Base-by-base conservation (phyloP, 1,140 invertebrate genomes). In the Sinonovacula constricta region DNA sequence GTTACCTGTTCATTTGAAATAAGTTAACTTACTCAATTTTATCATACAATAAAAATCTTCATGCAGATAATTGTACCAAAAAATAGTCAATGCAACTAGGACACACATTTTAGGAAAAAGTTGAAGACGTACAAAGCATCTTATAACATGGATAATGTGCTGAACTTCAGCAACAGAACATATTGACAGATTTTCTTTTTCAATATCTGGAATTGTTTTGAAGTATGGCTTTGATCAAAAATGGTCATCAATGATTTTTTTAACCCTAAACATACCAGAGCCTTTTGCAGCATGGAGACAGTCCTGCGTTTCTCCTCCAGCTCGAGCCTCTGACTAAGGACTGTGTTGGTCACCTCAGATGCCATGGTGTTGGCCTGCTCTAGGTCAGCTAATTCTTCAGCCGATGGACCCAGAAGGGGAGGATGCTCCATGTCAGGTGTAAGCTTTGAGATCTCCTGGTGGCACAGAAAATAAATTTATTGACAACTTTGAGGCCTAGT, bases 241-340 rank as follows among this genome's bases (percentile, higher is more conserved):
- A 49, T 14, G n/a, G 45, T n/a, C 45, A 1, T 15, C 24, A 14
- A 59, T 59, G 2, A 18, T 1, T 3, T 18, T 59, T 28, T 26
- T 22, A 59, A 2, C 24, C 3, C 10, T 53, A 36, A n/a, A 69
- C 85, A 60, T 81, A 91, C 90, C 79, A 91, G 70, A 15, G 91
- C 91, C 82, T 90, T 91, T 86, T 91, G 90, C 45, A 91, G 69
- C 86, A 90, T 90, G 26, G 79, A 57, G 1, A 91, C 85, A 54
- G 87, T 89, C 45, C 90, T 83, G 28, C 86, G 86, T 75, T 89
- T 91, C 72, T 91, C 91, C 49, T 91, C 90, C 34, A 91, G 71
- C 76, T 91, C 89, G 12, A 91, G 79, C 28, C 88, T 79, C 79
- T 90, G 89, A 12, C 86, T 84, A 54, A 91, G 67, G n/a, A 91